phyloP scores from a whole-genome alignment of 2,797 vertebrate genomes.

The Hippoglossus hippoglossus region DNA sequence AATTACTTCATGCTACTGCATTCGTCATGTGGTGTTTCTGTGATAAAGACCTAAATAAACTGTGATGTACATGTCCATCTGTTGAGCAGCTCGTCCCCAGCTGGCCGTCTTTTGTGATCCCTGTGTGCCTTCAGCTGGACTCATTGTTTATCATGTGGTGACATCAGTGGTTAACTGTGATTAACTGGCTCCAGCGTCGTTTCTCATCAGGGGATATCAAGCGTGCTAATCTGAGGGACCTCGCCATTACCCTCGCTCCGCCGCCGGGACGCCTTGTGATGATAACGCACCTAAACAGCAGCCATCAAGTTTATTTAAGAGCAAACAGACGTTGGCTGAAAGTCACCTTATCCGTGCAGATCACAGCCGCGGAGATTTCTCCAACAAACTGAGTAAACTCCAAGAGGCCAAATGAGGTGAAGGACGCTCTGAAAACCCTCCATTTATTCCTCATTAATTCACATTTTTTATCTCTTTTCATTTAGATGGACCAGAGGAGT shows the following conservation, averaged over 20 bases:
- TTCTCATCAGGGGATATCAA: constrained; percentile 50
- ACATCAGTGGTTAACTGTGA: constrained; percentile 65
- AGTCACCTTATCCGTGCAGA: neutral
- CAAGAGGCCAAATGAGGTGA: constrained; percentile 2
- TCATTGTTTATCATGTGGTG: constrained; percentile 58
- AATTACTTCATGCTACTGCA: too few relatives aligned
- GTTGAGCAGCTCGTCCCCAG: constrained; percentile 33
- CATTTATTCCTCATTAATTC: constrained; percentile 51
- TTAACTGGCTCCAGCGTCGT: constrained; percentile 70
- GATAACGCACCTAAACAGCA: constrained; percentile 20
- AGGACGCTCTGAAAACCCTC: constrained; percentile 19
- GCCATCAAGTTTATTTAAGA: constrained; percentile 13
- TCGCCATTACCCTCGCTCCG: constrained; percentile 17
- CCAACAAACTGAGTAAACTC: neutral
- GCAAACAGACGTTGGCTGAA: neutral
- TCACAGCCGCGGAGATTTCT: neutral
- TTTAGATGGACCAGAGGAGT: constrained; percentile 32
- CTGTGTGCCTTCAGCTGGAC: constrained; percentile 40
- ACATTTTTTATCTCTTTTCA: constrained; percentile 24
- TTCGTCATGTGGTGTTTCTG: neutral
- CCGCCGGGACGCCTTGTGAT: constrained; percentile 2
- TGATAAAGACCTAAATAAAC: too few relatives aligned
- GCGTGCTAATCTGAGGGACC: constrained; percentile 44
- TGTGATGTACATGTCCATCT: constrained; percentile 63
- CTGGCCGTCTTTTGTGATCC: constrained; percentile 60